These are phyloP conservation scores for Drosophila yakuba DNA, from an alignment of 1,140 invertebrate genomes.

Conservation along the genomic window DNA sequence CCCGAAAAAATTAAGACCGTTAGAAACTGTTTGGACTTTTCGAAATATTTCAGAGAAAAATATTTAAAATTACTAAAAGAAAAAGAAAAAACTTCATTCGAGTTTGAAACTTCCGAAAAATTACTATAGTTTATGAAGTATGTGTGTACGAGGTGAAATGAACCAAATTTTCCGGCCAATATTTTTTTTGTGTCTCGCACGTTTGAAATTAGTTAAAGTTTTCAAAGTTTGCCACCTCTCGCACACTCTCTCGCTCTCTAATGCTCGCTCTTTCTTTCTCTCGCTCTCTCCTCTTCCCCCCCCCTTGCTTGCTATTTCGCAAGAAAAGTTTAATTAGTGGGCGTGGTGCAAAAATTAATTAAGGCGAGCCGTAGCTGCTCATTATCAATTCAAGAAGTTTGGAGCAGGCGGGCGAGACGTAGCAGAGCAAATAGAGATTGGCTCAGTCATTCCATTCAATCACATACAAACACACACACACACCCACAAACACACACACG, in stretches of 20 bases:
- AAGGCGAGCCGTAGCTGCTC: conserved; percentile 63
- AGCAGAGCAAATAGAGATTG: conserved; percentile 33
- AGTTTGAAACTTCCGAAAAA: too few species aligned
- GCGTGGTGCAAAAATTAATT: conserved; percentile 75
- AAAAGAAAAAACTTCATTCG: too few species aligned
- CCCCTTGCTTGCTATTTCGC: background rate
- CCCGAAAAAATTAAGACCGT: background rate
- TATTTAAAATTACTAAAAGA: too few species aligned
- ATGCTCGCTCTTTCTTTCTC: background rate
- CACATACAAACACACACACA: conserved; percentile 12
- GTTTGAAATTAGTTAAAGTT: conserved; percentile 80
- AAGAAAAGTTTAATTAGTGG: conserved; percentile 77
- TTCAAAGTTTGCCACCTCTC: conserved; percentile 53
- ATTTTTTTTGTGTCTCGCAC: conserved; percentile 33
- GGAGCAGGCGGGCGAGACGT: background rate
- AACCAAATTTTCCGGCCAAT: background rate
- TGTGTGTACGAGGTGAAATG: too few species aligned
- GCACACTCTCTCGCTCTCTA: background rate
- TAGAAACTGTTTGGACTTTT: too few species aligned
- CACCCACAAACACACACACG: background rate
- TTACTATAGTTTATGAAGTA: background rate
- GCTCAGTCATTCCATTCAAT: conserved; percentile 64
- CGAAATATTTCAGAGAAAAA: too few species aligned
- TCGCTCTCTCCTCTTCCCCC: too few species aligned
- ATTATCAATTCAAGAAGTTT: conserved; percentile 77